Percentiles rank a stretch among this genome's conserved stretches.
phyloP scores from a whole-genome alignment of 2,797 vertebrate genomes.

The Monodelphis domestica region DNA sequence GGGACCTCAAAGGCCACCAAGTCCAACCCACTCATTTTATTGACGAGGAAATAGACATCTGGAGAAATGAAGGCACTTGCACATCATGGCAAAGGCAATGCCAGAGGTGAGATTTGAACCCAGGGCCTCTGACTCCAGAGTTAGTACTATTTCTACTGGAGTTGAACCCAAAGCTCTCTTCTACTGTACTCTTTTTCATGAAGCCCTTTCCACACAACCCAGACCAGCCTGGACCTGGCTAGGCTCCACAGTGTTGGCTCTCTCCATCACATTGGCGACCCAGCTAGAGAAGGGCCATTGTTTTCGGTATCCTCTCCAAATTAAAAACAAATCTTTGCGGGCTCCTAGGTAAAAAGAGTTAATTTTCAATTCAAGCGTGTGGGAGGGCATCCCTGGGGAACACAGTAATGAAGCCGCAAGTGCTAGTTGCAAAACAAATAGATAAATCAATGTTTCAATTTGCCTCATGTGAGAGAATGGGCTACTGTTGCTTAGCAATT shows the following conservation, averaged over 20 bases:
- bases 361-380: constrained; percentile 72
- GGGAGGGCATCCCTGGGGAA: constrained; percentile 77
- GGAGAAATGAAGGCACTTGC: neutral
- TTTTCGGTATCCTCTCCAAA: constrained; percentile 47
- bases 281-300: rapidly evolving
- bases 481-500: constrained; percentile 89
- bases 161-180: neutral
- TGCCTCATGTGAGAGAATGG: constrained; percentile 84
- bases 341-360: constrained; percentile 77
- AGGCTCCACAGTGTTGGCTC: neutral
- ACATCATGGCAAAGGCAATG: neutral
- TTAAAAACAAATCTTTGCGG: constrained; percentile 52
- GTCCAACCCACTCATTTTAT: neutral
- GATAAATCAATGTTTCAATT: constrained; percentile 91
- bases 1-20: neutral
- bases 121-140: too few species aligned
- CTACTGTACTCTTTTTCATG: neutral
- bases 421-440: constrained; percentile 88
- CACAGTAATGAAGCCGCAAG: constrained; percentile 77
- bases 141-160: too few species aligned
- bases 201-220: neutral
- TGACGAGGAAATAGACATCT: neutral
- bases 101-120: neutral
- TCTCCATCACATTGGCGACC: neutral
- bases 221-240: neutral